Evolutionary conservation across 2,113 vertebrate species (phyloP), one percentile per base, ranked within the genome.

Genomic region (Epinephelus lanceolatus): DNA sequence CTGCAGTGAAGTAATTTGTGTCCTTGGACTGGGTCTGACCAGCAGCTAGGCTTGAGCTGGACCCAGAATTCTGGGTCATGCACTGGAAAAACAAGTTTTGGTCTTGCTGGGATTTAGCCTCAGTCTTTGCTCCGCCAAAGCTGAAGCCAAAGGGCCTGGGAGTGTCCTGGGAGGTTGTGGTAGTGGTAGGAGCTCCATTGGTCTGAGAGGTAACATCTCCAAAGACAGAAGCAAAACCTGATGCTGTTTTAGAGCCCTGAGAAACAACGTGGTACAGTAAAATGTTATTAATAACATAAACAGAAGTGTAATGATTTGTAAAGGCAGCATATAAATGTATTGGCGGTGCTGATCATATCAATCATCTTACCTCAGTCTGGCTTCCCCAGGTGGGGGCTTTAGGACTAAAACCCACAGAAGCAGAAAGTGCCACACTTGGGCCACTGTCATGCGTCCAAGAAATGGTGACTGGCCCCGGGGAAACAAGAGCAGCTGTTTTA

Each of bases 11-110:
- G 93, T 97, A 99, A 93, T 96, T 98, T 92, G 91, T 91, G 88
- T 95, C 94, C 87, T 95, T 95, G 25, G 94, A 68, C 56, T 92
- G 85, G 45, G 76, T 75, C 73, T 87, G 93, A 71, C 86, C 85
- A 68, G 91, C 85, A 71, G 85, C 45, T 21, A 90, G 82, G 71
- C 69, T 91, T 40, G 89, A 80, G 85, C 94, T 96, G 60, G 95
- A 94, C 81, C 96, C 94, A 92, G 97, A 93, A 88, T 95, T 98
- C 94, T 99, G 97, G 63, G 97, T 96, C 98, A 99, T 99, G 90
- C 97, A 99, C 75, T 99, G 98, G 94, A 99, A 98, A 96, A 99
- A 99, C 83, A 99, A 95, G 94, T 99, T 99, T 93, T 98, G 97
- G 86, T 97, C 97, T 91, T 96, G 97, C 88, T 90, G 86, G 14